phyloP scores from a whole-genome alignment of 2,888 invertebrate species.

The Sinohyriopsis cumingii region DNA sequence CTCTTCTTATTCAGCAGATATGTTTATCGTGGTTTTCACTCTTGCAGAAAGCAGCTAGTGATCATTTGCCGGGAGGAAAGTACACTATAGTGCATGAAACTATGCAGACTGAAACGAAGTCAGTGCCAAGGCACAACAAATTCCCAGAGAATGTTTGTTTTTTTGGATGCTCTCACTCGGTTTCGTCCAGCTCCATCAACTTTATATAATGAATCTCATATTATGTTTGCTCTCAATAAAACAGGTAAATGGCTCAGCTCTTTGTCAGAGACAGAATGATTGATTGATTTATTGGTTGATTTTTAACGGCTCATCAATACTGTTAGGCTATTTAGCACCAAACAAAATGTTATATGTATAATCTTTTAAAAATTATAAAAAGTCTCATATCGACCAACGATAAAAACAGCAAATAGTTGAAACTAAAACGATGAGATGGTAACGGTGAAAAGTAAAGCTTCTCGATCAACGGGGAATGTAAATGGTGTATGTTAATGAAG shows the following conservation, averaged over 20 bases:
- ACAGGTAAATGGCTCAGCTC: constrained; percentile 1
- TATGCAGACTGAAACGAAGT: too few relatives aligned
- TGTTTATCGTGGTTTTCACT: constrained; percentile 22
- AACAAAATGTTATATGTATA: too few relatives aligned
- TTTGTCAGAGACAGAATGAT: constrained; percentile 1
- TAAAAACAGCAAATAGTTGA: too few relatives aligned
- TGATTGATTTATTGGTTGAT: not conserved
- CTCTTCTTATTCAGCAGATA: constrained; percentile 14
- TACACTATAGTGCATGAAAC: too few relatives aligned
- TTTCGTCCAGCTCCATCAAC: constrained; percentile 20
- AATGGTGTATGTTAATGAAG: too few relatives aligned
- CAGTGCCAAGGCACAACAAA: constrained; percentile 21
- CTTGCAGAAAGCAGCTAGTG: constrained; percentile 19
- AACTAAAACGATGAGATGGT: too few relatives aligned
- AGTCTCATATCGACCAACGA: too few relatives aligned
- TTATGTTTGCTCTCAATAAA: constrained; percentile 21
- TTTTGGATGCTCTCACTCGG: constrained; percentile 20
- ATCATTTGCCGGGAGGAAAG: constrained; percentile 15
- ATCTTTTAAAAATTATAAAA: too few relatives aligned
- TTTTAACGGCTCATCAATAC: too few relatives aligned
- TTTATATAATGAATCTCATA: constrained; percentile 19
- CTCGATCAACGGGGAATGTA: too few relatives aligned
- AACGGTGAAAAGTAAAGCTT: too few relatives aligned
- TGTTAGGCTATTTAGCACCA: too few relatives aligned
- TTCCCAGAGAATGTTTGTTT: constrained; percentile 23